A percentile compares a stretch with the other conserved stretches of the same genome.
These are phyloP conservation scores for Astropecten irregularis DNA, from an alignment of 53 echinoderm and acorn worm species.

Conservation along the genomic window DNA sequence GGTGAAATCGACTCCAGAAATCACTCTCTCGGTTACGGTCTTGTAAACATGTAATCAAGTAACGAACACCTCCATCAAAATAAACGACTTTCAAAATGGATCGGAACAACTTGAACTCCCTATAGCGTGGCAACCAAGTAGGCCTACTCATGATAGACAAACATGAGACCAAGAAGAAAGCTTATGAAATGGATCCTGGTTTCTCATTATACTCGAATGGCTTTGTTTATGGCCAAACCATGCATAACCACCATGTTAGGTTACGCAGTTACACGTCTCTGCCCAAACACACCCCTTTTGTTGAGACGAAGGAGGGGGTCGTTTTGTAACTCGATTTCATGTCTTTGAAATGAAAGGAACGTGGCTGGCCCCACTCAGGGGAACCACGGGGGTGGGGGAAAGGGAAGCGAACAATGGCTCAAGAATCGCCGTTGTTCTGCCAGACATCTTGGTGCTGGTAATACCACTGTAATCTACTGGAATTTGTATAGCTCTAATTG, in stretches of 20 bases:
- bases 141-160: background rate
- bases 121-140: background rate
- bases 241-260: background rate
- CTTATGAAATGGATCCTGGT: background rate
- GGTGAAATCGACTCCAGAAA: no score
- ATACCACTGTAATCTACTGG: no score
- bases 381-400: no score
- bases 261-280: background rate
- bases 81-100: background rate
- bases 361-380: no score
- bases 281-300: background rate
- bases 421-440: no score
- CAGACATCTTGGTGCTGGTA: no score
- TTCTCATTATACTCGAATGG: background rate
- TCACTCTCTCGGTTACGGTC: background rate
- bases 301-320: background rate
- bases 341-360: no score
- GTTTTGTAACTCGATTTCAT: background rate
- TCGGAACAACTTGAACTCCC: background rate
- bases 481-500: no score
- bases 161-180: background rate
- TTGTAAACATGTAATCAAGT: background rate
- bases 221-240: background rate
- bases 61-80: background rate
- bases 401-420: no score